A percentile compares a stretch with the other conserved stretches of the same genome.
Conservation (phyloP, 2,888 invertebrate genomes). For the Rhopalosiphum nymphaeae region DNA sequence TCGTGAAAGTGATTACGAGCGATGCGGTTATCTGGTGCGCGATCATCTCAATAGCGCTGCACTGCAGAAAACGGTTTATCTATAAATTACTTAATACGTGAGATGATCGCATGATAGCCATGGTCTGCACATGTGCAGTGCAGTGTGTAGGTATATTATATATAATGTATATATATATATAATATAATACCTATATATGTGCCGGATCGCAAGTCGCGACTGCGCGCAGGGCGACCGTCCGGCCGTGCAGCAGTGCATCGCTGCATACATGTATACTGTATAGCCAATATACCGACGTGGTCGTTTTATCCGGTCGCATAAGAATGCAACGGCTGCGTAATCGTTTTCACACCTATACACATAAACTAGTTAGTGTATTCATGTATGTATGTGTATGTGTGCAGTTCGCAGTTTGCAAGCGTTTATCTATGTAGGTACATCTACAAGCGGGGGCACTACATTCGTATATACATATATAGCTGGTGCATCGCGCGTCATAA, state of each 20-base stretch:
- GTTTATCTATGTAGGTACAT: background rate
- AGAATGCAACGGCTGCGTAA: constrained; percentile 46
- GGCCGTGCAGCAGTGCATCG: background rate
- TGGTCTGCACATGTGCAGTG: background rate
- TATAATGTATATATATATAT: background rate
- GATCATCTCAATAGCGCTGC: constrained; percentile 23
- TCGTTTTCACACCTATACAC: constrained; percentile 51
- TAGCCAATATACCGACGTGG: background rate
- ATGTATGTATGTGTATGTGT: background rate
- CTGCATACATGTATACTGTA: background rate
- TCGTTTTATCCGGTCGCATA: constrained; percentile 40
- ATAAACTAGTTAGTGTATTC: background rate
- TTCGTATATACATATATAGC: background rate
- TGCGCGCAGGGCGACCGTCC: constrained; percentile 3
- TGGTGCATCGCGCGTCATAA: background rate
- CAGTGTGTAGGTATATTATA: background rate
- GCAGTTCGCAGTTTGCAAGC: background rate
- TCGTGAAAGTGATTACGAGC: constrained; percentile 50
- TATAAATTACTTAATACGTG: constrained; percentile 60
- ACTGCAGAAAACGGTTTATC: constrained; percentile 53
- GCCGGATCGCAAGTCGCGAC: background rate
- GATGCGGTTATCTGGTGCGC: constrained; percentile 33
- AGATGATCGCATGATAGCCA: constrained; percentile 46
- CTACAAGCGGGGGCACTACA: background rate
- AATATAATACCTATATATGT: constrained; percentile 2